Base-by-base conservation (phyloP, 2,113 vertebrate genomes). In the Excalfactoria chinensis region DNA sequence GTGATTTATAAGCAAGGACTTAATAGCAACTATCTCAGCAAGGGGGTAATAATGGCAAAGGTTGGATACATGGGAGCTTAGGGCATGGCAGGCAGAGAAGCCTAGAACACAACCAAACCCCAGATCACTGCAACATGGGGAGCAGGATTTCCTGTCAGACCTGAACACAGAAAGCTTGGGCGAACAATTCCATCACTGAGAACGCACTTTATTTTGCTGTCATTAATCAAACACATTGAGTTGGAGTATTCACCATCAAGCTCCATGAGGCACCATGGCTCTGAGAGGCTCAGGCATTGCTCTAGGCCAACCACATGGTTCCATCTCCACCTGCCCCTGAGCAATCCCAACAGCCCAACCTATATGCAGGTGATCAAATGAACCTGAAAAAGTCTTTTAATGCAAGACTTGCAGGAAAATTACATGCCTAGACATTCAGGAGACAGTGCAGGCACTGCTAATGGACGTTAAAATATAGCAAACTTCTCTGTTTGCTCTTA, bases 1-100 rank as follows among this genome's bases (percentile, higher is more conserved):
- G 78, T 55, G 75, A 83, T 82, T 91, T 93, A 84, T 80, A 63
- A 88, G 90, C 25, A 32, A 74, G 67, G 46, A 43, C 43, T 88
- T 58, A 59, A 28, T 6, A 19, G 75, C 70, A 88, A 71, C 72
- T 59, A 14, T n/a, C 25, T 32, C 44, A 68, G 81, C 60, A 60
- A 35, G 48, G 69, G 49, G 75, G 34, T 34, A 82, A 55, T 40
- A 66, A 58, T 4, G 35, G 37, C 63, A 62, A 43, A 28, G 75
- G 21, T 32, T 41, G 59, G 66, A 6, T 30, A 13, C 3, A 17
- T 5, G 35, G 20, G 53, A 81, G 48, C 75, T 76, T 17, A 46
- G 66, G 41, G 64, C 78, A 76, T 37, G 0, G 41, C 25, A 46
- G 46, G 63, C 28, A 64, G 18, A 17, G 67, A 53, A 84, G 55